These are phyloP conservation scores for Epiperipatus broadwayi DNA, from an alignment of 2,888 invertebrate genomes.

Conservation along the genomic window DNA sequence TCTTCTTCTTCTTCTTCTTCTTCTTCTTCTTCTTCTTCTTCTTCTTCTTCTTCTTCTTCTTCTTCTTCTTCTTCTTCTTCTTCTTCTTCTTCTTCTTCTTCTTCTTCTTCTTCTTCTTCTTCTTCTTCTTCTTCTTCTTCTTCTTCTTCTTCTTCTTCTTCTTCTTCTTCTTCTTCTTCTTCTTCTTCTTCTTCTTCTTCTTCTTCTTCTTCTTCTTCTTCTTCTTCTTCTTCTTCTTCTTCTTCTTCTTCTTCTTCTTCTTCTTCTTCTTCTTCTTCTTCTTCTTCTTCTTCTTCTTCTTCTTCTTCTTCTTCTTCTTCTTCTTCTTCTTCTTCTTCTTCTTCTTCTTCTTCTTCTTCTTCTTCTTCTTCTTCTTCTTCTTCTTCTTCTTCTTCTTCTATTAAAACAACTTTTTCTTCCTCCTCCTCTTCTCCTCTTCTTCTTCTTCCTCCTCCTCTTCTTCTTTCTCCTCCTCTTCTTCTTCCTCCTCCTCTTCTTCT, in stretches of 20 bases:
- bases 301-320: background rate
- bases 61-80: background rate
- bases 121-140: background rate
- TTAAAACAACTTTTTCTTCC: background rate
- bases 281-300: background rate
- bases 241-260: background rate
- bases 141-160: background rate
- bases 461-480: conserved; percentile 3
- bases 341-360: background rate
- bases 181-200: background rate
- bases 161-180: background rate
- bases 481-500: conserved; percentile 1
- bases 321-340: background rate
- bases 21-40: background rate
- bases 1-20: too few relatives aligned
- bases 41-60: background rate
- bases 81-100: background rate
- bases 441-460: background rate
- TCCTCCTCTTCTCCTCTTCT: background rate
- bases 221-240: background rate
- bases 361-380: background rate
- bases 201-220: background rate
- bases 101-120: background rate
- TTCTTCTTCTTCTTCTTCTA: background rate
- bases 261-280: background rate